A percentile compares a stretch with the other conserved stretches of the same genome.
Conservation (phyloP, 2,113 vertebrate genomes). For the Chascanopsetta lugubris region DNA sequence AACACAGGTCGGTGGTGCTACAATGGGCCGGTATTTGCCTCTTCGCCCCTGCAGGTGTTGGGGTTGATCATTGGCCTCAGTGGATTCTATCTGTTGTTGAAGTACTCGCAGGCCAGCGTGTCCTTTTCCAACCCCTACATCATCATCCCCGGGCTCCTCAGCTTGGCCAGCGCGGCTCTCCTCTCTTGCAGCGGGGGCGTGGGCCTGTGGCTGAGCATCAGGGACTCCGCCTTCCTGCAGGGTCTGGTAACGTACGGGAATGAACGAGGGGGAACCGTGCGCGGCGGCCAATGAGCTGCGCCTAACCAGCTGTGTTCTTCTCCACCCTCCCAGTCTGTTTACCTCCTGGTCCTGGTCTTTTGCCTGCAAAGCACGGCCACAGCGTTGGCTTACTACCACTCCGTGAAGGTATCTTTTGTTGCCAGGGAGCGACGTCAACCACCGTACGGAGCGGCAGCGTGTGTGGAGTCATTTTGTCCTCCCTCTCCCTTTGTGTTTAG, state of each 20-base stretch:
- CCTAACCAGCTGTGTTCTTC: conserved; percentile 11
- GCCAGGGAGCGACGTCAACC: neutral
- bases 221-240: conserved; percentile 45
- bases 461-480: neutral
- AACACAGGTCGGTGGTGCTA: too few relatives aligned
- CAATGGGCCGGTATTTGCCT: neutral
- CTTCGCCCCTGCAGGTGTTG: conserved; percentile 42
- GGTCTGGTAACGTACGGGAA: conserved; percentile 48
- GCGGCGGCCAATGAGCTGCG: neutral
- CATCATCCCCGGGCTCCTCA: conserved; percentile 51
- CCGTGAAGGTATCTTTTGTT: conserved; percentile 41
- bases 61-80: conserved; percentile 51
- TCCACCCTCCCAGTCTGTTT: conserved; percentile 64
- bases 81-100: conserved; percentile 64
- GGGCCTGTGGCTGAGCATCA: conserved; percentile 46
- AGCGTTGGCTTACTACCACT: conserved; percentile 57
- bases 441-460: neutral
- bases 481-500: conserved; percentile 38
- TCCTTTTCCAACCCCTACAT: conserved; percentile 58
- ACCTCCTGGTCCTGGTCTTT: conserved; percentile 65
- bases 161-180: conserved; percentile 41
- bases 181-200: conserved; percentile 46
- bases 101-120: conserved; percentile 37
- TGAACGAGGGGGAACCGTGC: neutral
- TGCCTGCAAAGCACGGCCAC: conserved; percentile 62